Evolutionary conservation across 2,797 vertebrate species (phyloP).

Genomic region (Pithecia hirsuta): DNA sequence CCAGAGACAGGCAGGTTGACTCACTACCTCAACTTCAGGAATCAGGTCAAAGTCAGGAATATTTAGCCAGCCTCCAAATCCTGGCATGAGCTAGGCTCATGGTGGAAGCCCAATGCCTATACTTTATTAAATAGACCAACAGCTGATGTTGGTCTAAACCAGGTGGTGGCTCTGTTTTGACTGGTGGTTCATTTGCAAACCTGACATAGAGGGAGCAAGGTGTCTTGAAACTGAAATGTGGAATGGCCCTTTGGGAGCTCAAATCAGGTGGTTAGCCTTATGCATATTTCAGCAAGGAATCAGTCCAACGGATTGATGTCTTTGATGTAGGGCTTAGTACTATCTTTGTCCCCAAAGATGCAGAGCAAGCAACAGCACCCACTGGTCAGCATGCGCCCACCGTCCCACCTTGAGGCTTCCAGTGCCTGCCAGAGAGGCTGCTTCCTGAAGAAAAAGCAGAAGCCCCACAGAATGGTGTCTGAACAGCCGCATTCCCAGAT

Average conservation of each 20-base stretch:
- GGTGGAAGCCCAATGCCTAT: background rate
- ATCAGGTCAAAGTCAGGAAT: background rate
- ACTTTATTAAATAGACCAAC: background rate
- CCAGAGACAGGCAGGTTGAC: background rate
- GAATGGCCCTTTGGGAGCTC: conserved; percentile 21
- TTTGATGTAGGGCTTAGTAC: conserved; percentile 14
- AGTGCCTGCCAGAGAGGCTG: background rate
- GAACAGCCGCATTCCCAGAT: background rate
- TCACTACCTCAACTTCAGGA: background rate
- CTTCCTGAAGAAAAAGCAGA: background rate
- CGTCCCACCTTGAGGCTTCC: background rate
- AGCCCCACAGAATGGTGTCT: accelerated
- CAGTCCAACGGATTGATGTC: conserved; percentile 25
- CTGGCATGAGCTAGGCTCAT: background rate
- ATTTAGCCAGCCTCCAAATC: background rate
- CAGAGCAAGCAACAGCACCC: background rate
- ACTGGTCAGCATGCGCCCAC: background rate
- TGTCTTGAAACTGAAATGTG: background rate
- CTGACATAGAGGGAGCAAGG: conserved; percentile 3
- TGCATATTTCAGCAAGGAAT: conserved; percentile 61
- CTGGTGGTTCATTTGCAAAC: conserved; percentile 9
- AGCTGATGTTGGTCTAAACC: background rate
- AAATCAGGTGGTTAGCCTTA: conserved; percentile 30
- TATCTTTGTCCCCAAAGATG: background rate
- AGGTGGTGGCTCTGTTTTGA: conserved; percentile 12